These are phyloP conservation scores for Latheticus oryzae DNA, from an alignment of 2,888 invertebrate species.

Conservation along the genomic window DNA sequence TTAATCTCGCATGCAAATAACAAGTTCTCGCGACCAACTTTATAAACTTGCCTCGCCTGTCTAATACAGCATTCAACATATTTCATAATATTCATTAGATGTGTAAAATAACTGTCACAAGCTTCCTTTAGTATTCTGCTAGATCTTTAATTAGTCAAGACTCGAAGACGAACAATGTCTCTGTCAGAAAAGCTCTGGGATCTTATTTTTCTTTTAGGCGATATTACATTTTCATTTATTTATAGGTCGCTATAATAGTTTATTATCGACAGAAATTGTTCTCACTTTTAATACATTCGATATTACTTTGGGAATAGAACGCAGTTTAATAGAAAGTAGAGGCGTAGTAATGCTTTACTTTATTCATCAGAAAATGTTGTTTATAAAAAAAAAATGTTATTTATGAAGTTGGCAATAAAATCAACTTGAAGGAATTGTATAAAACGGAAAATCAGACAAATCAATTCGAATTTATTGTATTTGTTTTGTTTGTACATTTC, in stretches of 20 bases:
- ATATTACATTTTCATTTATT: too few species aligned
- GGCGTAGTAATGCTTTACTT: conserved; percentile 1
- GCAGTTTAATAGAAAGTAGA: too few species aligned
- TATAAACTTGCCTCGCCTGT: conserved; percentile 46
- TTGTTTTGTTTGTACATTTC: conserved; percentile 40
- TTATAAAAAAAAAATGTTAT: too few species aligned
- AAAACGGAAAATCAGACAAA: conserved; percentile 38
- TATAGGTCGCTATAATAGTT: too few species aligned
- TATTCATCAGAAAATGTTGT: too few species aligned
- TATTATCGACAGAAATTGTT: conserved; percentile 3
- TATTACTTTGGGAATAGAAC: too few species aligned
- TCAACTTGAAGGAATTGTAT: too few species aligned
- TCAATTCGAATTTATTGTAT: conserved; percentile 45
- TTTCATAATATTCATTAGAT: conserved; percentile 49
- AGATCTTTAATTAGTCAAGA: conserved; percentile 32
- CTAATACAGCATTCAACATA: conserved; percentile 51
- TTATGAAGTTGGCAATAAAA: too few species aligned
- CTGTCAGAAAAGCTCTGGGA: conserved; percentile 11
- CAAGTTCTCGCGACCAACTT: conserved; percentile 49
- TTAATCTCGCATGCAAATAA: conserved; percentile 62
- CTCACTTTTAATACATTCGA: neutral
- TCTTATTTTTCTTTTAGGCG: conserved; percentile 2
- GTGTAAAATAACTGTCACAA: conserved; percentile 37
- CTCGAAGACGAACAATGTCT: conserved; percentile 26
- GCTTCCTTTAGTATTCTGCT: conserved; percentile 34